Evolutionary conservation across 2,797 vertebrate species (phyloP).

Genomic region (Salarias fasciatus): DNA sequence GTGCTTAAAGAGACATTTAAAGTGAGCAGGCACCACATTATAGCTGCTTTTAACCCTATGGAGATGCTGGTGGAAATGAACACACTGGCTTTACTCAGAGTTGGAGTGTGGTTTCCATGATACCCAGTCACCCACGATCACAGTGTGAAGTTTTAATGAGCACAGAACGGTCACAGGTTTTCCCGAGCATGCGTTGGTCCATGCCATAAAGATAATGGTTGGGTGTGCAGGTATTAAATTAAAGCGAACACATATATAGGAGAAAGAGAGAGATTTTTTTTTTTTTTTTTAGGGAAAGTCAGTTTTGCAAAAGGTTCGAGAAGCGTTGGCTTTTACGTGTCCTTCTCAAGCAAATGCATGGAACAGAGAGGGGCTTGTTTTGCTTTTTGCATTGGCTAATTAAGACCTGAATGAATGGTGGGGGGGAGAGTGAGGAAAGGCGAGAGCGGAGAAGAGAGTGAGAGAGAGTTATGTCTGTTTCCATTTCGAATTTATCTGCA

Average conservation of each 20-base stretch:
- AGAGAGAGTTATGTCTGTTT: constrained; percentile 74
- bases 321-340: constrained; percentile 38
- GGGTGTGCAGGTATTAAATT: constrained; percentile 68
- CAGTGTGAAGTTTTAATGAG: constrained; percentile 75
- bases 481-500: constrained; percentile 78
- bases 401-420: constrained; percentile 66
- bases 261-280: constrained; percentile 35
- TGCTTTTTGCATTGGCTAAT: constrained; percentile 75
- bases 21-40: constrained; percentile 3
- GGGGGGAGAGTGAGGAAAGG: constrained; percentile 26
- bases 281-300: constrained; percentile 32
- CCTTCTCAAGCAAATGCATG: constrained; percentile 57
- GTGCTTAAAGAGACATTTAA: constrained; percentile 3
- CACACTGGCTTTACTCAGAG: constrained; percentile 49
- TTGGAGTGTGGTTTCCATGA: constrained; percentile 48
- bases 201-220: constrained; percentile 74
- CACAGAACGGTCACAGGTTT: constrained; percentile 48
- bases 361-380: constrained; percentile 67
- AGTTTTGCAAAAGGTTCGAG: constrained; percentile 27
- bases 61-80: constrained; percentile 44
- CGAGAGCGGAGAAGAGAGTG: constrained; percentile 30
- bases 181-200: constrained; percentile 40
- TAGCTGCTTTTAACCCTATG: constrained; percentile 16
- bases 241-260: constrained; percentile 53
- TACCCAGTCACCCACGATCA: constrained; percentile 57